Base-by-base conservation (phyloP, 2,888 invertebrate genomes). In the Xestia ashworthii region DNA sequence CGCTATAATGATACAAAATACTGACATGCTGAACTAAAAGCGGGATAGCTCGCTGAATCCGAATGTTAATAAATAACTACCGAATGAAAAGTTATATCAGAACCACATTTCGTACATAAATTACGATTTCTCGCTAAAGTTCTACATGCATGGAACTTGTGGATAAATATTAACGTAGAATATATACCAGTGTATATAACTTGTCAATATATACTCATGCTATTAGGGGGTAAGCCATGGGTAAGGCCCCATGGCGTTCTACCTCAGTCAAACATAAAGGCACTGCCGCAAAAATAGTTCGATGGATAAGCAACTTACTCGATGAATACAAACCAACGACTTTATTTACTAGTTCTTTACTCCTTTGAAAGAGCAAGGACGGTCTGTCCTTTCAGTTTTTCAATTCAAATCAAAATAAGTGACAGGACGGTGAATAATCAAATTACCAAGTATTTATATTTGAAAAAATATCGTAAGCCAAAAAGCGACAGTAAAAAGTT, bases 61-160 rank as follows among this genome's bases (percentile, higher is more conserved):
- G 60, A 72, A n/a, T 71, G 60, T 78, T 87, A 83, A 83, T 86
- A 87, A 86, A 86, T 87, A 85, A 85, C 78, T 77, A 74, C 71
- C 60, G 68, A 83, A 87, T 87, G 86, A 83, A 87, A 85, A 87
- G 80, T 86, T 86, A 85, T 78, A 87, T 82, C 80, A 80, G 74
- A 53, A 82, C 76, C 80, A 76, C 87, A 78, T 82, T 87, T 87
- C 68, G 73, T 78, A 76, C 80, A 85, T 87, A 86, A 82, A 85
- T 85, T 83, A 87, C 68, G 44, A 83, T 78, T 85, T 80, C 85
- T 38, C 80, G 76, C 73, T 78, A 71, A 84, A 87, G 78, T 86
- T 82, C 25, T 65, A 85, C 78, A 69, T 75, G 71, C 50, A 80
- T 22, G 77, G 75, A 82, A 73, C 60, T 80, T 64, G 25, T 62